A percentile compares a stretch with the other conserved stretches of the same genome.
phyloP scores from a whole-genome alignment of 2,888 invertebrate species.

The Drosophila nigricruria region DNA sequence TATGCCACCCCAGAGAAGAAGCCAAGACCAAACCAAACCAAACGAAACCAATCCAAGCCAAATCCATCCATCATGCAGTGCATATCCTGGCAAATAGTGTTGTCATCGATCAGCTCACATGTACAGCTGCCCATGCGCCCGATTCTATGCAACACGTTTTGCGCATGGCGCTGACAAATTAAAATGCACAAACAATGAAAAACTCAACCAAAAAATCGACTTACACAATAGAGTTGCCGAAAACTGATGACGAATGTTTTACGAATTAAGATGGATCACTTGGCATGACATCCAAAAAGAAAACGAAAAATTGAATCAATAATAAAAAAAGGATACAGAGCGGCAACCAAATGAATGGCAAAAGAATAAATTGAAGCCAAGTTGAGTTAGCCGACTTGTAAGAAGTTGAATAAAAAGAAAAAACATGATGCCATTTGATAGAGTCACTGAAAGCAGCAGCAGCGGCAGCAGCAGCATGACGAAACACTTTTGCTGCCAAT shows the following conservation, averaged over 20 bases:
- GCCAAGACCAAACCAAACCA: slow-evolving; percentile 1
- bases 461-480: slow-evolving; percentile 51
- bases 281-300: slow-evolving; percentile 75
- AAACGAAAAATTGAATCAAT: slow-evolving; percentile 34
- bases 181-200: slow-evolving; percentile 66
- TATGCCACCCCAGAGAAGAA: slow-evolving; percentile 6
- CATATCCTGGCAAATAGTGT: slow-evolving; percentile 73
- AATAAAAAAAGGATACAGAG: slow-evolving; percentile 45
- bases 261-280: slow-evolving; percentile 85
- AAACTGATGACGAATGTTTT: slow-evolving; percentile 78
- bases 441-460: slow-evolving; percentile 59
- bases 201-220: slow-evolving; percentile 47
- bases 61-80: slow-evolving; percentile 62
- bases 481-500: slow-evolving; percentile 68
- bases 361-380: slow-evolving; percentile 42
- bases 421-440: slow-evolving; percentile 63
- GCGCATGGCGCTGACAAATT: slow-evolving; percentile 70
- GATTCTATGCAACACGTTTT: slow-evolving; percentile 69
- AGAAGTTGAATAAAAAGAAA: slow-evolving; percentile 35
- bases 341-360: slow-evolving; percentile 30
- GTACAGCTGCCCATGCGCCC: slow-evolving; percentile 54
- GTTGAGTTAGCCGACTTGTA: slow-evolving; percentile 21
- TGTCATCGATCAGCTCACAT: slow-evolving; percentile 79
- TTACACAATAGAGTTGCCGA: slow-evolving; percentile 64
- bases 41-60: background rate